A percentile compares a stretch with the other conserved stretches of the same genome.
These are phyloP conservation scores for Asarcornis scutulata DNA, from an alignment of 2,113 vertebrate species.

Conservation along the genomic window DNA sequence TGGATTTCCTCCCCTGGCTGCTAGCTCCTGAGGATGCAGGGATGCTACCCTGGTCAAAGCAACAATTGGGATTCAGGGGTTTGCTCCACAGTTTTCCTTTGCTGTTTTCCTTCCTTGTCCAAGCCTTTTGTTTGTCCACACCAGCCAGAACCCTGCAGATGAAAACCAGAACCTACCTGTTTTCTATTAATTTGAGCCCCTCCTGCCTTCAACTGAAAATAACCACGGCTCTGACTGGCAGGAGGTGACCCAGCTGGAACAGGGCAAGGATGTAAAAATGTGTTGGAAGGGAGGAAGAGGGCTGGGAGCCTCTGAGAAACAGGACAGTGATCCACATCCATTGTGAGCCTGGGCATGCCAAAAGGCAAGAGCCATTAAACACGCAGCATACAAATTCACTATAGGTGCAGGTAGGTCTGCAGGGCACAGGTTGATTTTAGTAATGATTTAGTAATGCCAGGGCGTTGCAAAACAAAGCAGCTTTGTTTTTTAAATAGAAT, in stretches of 20 bases:
- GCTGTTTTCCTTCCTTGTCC: neutral
- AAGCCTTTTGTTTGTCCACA: neutral
- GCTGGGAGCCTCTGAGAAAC: neutral
- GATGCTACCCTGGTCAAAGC: neutral
- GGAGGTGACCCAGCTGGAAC: constrained; percentile 8
- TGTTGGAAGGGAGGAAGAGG: neutral
- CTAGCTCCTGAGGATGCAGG: neutral
- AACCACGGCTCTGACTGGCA: neutral
- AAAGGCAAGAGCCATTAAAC: neutral
- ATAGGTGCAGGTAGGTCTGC: neutral
- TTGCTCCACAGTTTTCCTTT: neutral
- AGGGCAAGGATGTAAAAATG: neutral
- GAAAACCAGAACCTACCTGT: constrained; percentile 1
- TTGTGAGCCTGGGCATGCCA: neutral
- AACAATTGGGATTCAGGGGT: neutral
- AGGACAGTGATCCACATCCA: neutral
- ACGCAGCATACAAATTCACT: neutral
- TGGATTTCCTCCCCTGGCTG: neutral
- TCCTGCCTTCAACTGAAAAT: constrained; percentile 15
- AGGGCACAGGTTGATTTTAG: neutral
- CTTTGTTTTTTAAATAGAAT: neutral
- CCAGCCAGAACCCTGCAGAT: neutral
- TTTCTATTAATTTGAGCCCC: neutral
- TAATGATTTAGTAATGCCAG: neutral
- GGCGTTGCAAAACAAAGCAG: neutral